These are phyloP conservation scores for Rhegmatorhina hoffmannsi DNA, from an alignment of 2,113 vertebrate species.

Conservation along the genomic window DNA sequence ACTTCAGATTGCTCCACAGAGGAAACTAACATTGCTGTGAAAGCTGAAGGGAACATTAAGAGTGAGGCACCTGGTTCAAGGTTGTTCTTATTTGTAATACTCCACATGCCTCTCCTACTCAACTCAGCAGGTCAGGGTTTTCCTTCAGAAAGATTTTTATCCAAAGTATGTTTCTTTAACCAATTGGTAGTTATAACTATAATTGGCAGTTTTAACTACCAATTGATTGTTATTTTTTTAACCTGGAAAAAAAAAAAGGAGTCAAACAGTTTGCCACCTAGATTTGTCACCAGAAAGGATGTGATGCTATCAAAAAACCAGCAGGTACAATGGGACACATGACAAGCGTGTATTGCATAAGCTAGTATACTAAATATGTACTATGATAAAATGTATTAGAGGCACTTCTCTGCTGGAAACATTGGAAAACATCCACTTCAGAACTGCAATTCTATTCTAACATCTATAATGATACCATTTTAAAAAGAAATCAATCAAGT, in stretches of 20 bases:
- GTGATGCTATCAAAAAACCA: not conserved
- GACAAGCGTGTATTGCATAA: not conserved
- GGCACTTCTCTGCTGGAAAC: not conserved
- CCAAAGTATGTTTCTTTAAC: not conserved
- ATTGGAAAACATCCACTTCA: not conserved
- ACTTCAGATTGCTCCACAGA: conserved; percentile 68
- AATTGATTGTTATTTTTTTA: conserved; percentile 17
- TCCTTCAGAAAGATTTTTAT: not conserved
- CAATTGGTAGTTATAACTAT: conserved; percentile 70
- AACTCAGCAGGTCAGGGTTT: not conserved
- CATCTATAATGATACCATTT: not conserved
- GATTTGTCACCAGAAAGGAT: not conserved
- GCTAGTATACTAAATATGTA: not conserved
- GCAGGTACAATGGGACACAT: not conserved
- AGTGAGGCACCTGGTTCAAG: not conserved
- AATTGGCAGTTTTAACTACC: conserved; percentile 66
- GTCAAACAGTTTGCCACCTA: not conserved
- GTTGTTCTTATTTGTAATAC: not conserved
- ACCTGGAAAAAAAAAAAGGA: not conserved
- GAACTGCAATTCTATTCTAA: not conserved
- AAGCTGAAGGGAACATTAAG: conserved; percentile 20
- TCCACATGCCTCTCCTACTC: not conserved
- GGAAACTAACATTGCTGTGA: conserved; percentile 58
- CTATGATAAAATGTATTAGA: not conserved
- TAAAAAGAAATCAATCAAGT: not conserved